Evolutionary conservation across 2,797 vertebrate species (phyloP).

Genomic region (Phyllotis vaccarum): DNA sequence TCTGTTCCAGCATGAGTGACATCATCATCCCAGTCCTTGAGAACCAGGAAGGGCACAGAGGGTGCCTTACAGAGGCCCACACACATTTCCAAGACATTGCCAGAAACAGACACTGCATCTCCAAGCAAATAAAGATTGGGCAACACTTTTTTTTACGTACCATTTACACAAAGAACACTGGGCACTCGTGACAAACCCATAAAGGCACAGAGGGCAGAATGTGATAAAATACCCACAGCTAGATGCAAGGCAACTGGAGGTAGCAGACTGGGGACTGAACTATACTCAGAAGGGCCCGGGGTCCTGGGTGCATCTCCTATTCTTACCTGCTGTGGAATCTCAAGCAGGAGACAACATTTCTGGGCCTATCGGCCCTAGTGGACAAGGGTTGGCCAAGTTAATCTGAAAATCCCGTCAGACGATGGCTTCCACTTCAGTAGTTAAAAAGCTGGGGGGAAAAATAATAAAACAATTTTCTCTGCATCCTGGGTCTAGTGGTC

Average conservation of each 20-base stretch:
- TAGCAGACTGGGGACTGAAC: neutral
- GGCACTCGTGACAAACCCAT: neutral
- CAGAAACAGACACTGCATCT: neutral
- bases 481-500: neutral
- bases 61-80: neutral
- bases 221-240: neutral
- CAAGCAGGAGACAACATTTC: neutral
- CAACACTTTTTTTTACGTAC: constrained; percentile 53
- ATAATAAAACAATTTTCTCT: neutral
- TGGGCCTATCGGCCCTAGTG: neutral
- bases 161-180: neutral
- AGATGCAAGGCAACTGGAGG: neutral
- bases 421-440: neutral
- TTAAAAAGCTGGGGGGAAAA: neutral
- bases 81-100: neutral
- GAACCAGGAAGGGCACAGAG: neutral
- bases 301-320: neutral
- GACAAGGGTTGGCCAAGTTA: neutral
- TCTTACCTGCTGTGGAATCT: neutral
- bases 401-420: neutral
- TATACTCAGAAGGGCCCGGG: neutral
- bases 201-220: neutral
- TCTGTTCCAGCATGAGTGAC: neutral
- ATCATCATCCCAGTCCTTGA: neutral
- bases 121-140: constrained; percentile 57